Conservation (phyloP, 2,113 vertebrate species). For the Erythrocercus mccallii region DNA sequence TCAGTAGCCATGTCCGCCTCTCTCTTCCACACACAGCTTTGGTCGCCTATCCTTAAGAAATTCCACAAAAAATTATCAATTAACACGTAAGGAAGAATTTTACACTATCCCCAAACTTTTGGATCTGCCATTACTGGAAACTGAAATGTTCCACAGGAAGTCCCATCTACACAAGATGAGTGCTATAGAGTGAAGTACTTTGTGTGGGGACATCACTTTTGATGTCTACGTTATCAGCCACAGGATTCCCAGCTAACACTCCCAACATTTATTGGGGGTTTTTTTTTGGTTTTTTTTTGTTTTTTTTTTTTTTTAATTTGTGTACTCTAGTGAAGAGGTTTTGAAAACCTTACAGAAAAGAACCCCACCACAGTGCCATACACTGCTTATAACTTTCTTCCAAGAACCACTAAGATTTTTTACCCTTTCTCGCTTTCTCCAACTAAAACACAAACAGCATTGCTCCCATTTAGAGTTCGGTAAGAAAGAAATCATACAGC, state of each 20-base stretch:
- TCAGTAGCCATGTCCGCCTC: not conserved
- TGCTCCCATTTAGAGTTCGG: not conserved
- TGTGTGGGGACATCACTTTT: not conserved
- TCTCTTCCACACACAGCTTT: not conserved
- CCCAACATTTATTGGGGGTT: not conserved
- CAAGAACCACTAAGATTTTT: not conserved
- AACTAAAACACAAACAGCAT: not conserved
- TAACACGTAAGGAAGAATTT: not conserved
- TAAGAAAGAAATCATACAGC: not conserved
- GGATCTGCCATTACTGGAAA: not conserved
- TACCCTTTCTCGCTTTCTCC: not conserved
- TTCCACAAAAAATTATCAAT: not conserved
- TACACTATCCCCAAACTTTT: not conserved
- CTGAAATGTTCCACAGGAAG: not conserved
- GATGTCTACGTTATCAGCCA: too few species aligned
- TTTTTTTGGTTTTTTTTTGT: too few species aligned
- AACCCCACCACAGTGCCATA: fast-evolving
- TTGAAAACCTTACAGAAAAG: not conserved
- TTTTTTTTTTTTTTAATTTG: not conserved
- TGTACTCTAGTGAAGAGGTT: not conserved
- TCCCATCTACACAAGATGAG: not conserved
- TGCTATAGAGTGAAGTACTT: not conserved
- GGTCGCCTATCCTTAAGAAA: not conserved
- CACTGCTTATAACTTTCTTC: not conserved
- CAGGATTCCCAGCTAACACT: not conserved